Evolutionary conservation across 1,140 invertebrate species (phyloP).

Genomic region (Cepaea nemoralis): DNA sequence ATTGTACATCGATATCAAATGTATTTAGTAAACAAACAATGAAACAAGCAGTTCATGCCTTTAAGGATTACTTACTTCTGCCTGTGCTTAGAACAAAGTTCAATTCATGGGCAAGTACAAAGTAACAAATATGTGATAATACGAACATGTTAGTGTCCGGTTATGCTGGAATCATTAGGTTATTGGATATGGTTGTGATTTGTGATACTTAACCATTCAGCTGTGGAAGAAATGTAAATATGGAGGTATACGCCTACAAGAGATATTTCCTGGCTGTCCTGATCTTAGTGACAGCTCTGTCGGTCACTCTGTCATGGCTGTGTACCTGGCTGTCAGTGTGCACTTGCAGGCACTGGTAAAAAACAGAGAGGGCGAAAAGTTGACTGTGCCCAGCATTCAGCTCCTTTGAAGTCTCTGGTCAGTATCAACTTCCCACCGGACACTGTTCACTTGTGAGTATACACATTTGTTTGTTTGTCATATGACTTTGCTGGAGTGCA

Average conservation of each 20-base stretch:
- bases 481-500: too few relatives aligned
- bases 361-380: conserved; percentile 48
- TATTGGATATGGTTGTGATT: not conserved
- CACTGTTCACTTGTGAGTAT: conserved; percentile 51
- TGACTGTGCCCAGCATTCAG: conserved; percentile 45
- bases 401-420: conserved; percentile 42
- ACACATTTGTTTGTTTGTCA: conserved; percentile 6
- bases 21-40: too few relatives aligned
- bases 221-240: not conserved
- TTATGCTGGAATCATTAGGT: not conserved
- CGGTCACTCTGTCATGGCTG: conserved; percentile 37
- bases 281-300: not conserved
- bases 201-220: not conserved
- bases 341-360: conserved; percentile 42
- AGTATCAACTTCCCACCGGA: conserved; percentile 46
- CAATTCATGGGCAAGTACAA: too few relatives aligned
- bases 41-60: too few relatives aligned
- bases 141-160: not conserved
- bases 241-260: conserved; percentile 4
- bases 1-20: too few relatives aligned
- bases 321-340: conserved; percentile 48
- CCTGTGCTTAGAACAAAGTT: too few relatives aligned
- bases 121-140: not conserved
- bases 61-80: too few relatives aligned
- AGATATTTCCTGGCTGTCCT: conserved; percentile 1